These are phyloP conservation scores for Pogoniulus pusillus DNA, from an alignment of 2,797 vertebrate genomes.

Conservation along the genomic window DNA sequence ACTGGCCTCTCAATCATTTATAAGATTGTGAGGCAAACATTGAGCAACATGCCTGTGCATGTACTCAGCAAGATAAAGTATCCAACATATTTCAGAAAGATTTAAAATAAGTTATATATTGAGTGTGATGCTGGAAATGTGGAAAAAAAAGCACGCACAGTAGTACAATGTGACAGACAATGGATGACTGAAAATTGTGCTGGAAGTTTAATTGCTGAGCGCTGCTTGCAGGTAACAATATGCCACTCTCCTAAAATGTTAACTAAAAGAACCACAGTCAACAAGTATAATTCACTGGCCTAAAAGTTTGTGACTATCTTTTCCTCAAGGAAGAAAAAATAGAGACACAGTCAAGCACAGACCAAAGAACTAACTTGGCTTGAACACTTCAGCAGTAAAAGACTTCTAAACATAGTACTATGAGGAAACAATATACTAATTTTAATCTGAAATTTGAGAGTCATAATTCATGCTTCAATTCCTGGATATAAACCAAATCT, in stretches of 20 bases:
- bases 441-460: background rate
- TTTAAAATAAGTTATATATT: background rate
- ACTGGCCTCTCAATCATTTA: background rate
- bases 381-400: background rate
- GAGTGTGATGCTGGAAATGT: background rate
- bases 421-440: background rate
- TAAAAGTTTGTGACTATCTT: background rate
- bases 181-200: background rate
- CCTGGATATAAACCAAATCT: background rate
- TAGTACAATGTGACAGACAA: background rate
- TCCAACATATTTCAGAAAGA: background rate
- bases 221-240: background rate
- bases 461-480: background rate
- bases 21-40: background rate
- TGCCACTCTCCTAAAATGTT: background rate
- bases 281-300: background rate
- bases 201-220: background rate
- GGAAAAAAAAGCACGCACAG: background rate
- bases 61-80: background rate
- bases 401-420: background rate
- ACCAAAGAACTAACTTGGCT: background rate
- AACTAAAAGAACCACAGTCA: background rate
- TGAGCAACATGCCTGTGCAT: background rate
- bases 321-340: background rate
- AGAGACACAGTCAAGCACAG: background rate